Conservation (phyloP, 2,797 vertebrate species). For the Leptoclinus maculatus region DNA sequence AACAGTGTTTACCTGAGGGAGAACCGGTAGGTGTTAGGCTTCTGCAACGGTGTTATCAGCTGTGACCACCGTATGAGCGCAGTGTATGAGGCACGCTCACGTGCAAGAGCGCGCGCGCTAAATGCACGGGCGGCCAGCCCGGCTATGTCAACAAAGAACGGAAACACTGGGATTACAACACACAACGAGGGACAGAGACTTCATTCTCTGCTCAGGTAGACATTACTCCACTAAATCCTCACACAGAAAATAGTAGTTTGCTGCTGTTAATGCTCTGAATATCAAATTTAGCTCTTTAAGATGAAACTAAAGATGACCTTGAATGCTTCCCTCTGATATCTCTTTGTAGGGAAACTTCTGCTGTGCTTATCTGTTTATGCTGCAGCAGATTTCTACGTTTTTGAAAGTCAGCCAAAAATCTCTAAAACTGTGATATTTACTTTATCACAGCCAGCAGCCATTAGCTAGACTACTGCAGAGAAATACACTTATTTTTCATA, state of each 20-base stretch:
- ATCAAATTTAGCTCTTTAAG: neutral
- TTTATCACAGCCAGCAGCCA: constrained; percentile 60
- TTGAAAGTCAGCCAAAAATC: constrained; percentile 63
- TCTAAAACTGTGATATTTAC: constrained; percentile 49
- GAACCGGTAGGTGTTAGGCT: too few species aligned
- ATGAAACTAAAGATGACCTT: constrained; percentile 9
- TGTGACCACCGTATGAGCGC: too few species aligned
- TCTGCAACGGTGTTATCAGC: too few species aligned
- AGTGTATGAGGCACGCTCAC: too few species aligned
- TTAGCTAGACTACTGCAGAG: constrained; percentile 43
- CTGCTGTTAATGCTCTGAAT: neutral
- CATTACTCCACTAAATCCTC: neutral
- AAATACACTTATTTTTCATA: constrained; percentile 47
- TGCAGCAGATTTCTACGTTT: constrained; percentile 32
- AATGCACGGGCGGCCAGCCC: neutral
- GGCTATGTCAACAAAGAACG: neutral
- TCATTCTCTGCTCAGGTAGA: neutral
- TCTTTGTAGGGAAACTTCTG: neutral
- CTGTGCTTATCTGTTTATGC: constrained; percentile 26
- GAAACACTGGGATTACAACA: neutral
- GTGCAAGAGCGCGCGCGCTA: neutral
- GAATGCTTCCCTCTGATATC: constrained; percentile 3
- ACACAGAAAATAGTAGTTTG: neutral
- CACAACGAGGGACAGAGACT: neutral
- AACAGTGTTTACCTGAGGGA: too few species aligned